Evolutionary conservation across 2,797 vertebrate species (phyloP).

Genomic region (Microtus californicus): DNA sequence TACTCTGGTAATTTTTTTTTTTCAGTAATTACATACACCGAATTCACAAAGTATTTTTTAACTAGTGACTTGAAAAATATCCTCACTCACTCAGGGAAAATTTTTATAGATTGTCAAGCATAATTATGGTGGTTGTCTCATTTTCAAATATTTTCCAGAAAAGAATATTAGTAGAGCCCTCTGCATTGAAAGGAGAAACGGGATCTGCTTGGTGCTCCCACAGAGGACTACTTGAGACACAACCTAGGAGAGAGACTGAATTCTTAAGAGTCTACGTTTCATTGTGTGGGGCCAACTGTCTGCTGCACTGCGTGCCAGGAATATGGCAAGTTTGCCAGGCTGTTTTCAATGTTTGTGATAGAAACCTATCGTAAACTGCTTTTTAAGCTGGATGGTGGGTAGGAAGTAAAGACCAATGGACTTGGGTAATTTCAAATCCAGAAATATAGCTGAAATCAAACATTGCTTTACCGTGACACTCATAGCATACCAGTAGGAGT

Average conservation of each 20-base stretch:
- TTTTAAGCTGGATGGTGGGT: background rate
- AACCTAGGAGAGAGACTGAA: background rate
- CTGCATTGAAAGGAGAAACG: background rate
- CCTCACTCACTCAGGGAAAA: conserved; percentile 29
- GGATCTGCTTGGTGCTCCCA: background rate
- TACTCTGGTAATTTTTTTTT: background rate
- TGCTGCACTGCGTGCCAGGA: background rate
- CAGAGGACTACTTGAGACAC: background rate
- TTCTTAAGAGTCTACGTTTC: conserved; percentile 25
- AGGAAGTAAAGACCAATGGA: background rate
- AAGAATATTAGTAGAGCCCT: background rate
- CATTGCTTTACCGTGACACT: background rate
- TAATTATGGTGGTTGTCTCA: background rate
- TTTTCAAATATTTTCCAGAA: conserved; percentile 56
- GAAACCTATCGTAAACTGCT: conserved; percentile 4
- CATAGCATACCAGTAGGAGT: background rate
- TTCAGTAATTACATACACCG: conserved; percentile 23
- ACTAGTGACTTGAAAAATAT: conserved; percentile 20
- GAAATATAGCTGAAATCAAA: background rate
- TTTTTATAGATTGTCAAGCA: background rate
- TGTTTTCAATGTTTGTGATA: conserved; percentile 21
- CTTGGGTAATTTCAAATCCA: background rate
- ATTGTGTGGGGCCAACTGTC: background rate
- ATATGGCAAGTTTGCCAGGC: background rate
- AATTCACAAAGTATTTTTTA: conserved; percentile 52